phyloP scores from a whole-genome alignment of 92 coral and sea anemone genomes.

The Heliopora coerulea region DNA sequence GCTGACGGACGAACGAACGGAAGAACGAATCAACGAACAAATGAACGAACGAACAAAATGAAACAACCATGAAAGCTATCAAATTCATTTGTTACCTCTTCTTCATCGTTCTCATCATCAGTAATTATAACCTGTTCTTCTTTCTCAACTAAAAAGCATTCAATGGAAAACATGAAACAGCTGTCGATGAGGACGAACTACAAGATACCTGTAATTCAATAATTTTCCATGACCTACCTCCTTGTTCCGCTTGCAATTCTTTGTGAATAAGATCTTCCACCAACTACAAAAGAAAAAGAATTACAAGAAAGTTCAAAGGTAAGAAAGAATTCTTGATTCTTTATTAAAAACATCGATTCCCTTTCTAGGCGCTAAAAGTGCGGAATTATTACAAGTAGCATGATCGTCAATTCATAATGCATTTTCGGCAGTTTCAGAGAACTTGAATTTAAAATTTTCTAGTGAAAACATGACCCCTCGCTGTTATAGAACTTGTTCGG shows the following conservation, averaged over 20 bases:
- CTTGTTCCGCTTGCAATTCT: constrained; percentile 44
- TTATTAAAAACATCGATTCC: too few relatives aligned
- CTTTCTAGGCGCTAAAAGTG: too few relatives aligned
- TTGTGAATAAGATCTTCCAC: constrained; percentile 47
- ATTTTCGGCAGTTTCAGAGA: too few relatives aligned
- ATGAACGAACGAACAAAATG: too few relatives aligned
- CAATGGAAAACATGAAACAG: background rate
- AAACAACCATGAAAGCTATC: background rate
- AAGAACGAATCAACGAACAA: too few relatives aligned
- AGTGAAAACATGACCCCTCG: too few relatives aligned
- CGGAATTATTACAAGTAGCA: too few relatives aligned
- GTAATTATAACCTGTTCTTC: constrained; percentile 85
- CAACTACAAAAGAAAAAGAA: constrained; percentile 37
- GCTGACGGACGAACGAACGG: too few relatives aligned
- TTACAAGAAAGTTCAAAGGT: background rate
- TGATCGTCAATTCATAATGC: too few relatives aligned
- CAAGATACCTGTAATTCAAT: background rate
- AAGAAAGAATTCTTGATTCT: background rate
- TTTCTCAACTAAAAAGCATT: constrained; percentile 67
- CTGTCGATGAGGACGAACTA: background rate
- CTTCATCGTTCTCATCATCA: constrained; percentile 95
- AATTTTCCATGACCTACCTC: constrained; percentile 13
- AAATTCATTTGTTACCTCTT: constrained; percentile 57
- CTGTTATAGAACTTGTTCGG: too few relatives aligned
- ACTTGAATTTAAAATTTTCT: too few relatives aligned